A percentile compares a stretch with the other conserved stretches of the same genome.
These are phyloP conservation scores for Brachylomia viminalis DNA, from an alignment of 2,888 invertebrate species.

Conservation along the genomic window DNA sequence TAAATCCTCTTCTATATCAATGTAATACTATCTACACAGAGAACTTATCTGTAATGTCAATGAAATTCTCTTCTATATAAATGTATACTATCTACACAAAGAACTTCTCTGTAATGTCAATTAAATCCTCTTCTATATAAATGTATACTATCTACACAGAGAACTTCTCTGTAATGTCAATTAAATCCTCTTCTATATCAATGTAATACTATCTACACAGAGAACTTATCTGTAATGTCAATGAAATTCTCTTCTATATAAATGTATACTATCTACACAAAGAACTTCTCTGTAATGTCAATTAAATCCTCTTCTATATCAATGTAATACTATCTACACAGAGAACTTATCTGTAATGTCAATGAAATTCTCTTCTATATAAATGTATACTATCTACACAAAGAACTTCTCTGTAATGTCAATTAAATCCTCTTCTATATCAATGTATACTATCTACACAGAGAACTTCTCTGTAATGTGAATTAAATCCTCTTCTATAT, in stretches of 20 bases:
- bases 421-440: neutral
- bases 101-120: no score
- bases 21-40: constrained; percentile 10
- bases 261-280: constrained; percentile 12
- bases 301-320: neutral
- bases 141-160: constrained; percentile 12
- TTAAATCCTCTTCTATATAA: neutral
- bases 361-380: neutral
- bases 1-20: neutral
- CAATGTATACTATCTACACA: constrained; percentile 10
- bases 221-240: no score
- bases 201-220: constrained; percentile 10
- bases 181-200: neutral
- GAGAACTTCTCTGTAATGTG: no score
- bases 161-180: no score
- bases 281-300: no score
- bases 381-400: constrained; percentile 10
- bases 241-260: neutral
- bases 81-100: constrained; percentile 14
- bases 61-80: neutral
- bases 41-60: no score
- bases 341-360: no score
- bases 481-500: neutral
- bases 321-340: constrained; percentile 11
- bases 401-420: no score